Evolutionary conservation across 2,888 invertebrate genomes (phyloP).

Genomic region (Rhogogaster chlorosoma): DNA sequence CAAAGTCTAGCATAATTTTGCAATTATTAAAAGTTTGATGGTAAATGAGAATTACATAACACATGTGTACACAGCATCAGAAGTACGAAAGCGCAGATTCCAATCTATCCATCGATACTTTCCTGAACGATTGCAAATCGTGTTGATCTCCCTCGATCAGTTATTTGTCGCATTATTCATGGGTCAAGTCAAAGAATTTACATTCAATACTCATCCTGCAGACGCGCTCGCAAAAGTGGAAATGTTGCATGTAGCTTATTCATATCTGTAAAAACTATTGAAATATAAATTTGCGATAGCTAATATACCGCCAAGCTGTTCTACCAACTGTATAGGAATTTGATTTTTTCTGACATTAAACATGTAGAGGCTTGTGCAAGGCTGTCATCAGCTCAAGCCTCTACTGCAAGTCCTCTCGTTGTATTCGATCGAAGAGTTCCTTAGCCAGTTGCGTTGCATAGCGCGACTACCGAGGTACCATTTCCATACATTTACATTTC

Average conservation of each 20-base stretch:
- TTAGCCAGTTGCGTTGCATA: constrained; percentile 56
- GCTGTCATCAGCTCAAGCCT: constrained; percentile 52
- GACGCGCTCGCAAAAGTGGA: neutral
- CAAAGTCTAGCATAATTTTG: neutral
- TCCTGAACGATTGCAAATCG: neutral
- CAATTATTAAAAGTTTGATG: neutral
- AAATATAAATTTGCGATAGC: neutral
- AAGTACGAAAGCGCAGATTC: neutral
- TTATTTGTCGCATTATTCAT: neutral
- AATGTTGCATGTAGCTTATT: neutral
- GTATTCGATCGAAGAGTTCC: constrained; percentile 56
- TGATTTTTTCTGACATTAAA: neutral
- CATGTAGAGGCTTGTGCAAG: neutral
- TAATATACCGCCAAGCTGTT: neutral
- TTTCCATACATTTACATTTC: constrained; percentile 73
- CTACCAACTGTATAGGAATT: neutral
- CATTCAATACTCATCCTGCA: neutral
- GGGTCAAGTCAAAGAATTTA: neutral
- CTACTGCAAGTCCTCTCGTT: neutral
- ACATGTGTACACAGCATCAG: neutral
- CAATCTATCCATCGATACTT: neutral
- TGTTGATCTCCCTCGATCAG: neutral
- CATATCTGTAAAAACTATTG: neutral
- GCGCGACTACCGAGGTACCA: constrained; percentile 61
- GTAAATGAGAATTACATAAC: neutral